Base-by-base conservation (phyloP, 2,113 vertebrate genomes). In the Protobothrops flavoviridis region DNA sequence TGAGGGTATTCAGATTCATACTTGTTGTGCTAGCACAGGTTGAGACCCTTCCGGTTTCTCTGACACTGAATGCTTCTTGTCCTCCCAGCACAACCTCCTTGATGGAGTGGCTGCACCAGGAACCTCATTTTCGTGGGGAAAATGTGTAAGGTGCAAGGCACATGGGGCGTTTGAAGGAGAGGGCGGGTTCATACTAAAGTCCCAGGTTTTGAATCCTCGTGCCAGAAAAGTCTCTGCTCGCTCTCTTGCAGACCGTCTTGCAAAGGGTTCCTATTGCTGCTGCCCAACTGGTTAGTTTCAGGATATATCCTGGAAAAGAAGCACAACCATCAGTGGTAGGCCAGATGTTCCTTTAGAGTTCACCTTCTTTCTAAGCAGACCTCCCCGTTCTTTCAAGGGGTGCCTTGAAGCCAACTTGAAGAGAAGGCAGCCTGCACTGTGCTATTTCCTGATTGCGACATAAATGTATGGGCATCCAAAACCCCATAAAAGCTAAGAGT, bases 171-270 rank as follows among this genome's bases (percentile, higher is more conserved):
- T 61, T 61, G 94, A 56, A 1, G 96, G 59, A 93, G 97, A 93
- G 95, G 7, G 89, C 89, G 4, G 64, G 93, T 87, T 98, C 99
- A 99, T 93, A 99, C 99, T 50, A 99, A 99, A 0, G 99, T 99
- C 97, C 99, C 99, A 0, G 99, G 99, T 96, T 99, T 99, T 10
- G 99, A 99, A 95, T 99, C 98, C 96, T 99, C 99, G 0, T 99
- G 99, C 99, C 99, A 99, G 90, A 98, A 97, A 13, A 99, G 95
- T 94, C 97, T 98, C 96, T 98, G 98, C 88, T 99, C 98, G 0
- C 97, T 97, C 4, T 97, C 96, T 69, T 98, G 98, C 96, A 97
- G 94, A 94, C 95, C 95, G 0, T 95, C 97, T 94, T 98, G 97
- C 96, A 98, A 5, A 59, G 56, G 98, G 95, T 94, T 95, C 96